Evolutionary conservation across 2,113 vertebrate species (phyloP).

Genomic region (Machaerirhynchus nigripectus): DNA sequence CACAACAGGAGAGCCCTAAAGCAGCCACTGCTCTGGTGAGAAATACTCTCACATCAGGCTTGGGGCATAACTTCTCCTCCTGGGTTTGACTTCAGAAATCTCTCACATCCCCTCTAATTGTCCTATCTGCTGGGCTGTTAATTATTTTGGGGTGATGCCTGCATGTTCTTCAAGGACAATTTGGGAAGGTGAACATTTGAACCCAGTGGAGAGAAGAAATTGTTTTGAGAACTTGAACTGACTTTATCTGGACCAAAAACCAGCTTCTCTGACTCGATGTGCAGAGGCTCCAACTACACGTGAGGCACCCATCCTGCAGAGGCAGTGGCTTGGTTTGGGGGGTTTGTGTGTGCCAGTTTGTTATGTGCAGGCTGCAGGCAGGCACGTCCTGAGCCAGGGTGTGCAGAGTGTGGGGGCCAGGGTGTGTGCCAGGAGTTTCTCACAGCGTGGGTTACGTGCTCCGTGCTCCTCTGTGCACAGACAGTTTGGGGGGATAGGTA

Average conservation of each 20-base stretch:
- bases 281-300: not conserved
- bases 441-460: not conserved
- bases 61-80: not conserved
- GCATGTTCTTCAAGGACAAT: not conserved
- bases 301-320: not conserved
- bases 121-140: not conserved
- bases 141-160: not conserved
- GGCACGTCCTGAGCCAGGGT: not conserved
- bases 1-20: not conserved
- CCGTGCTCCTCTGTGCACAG: not conserved
- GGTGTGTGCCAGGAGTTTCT: not conserved
- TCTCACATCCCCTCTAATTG: not conserved
- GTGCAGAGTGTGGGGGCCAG: not conserved
- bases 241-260: not conserved
- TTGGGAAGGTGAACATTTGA: not conserved
- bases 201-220: not conserved
- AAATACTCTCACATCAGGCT: not conserved
- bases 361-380: not conserved
- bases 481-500: not conserved
- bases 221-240: not conserved
- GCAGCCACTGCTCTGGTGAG: not conserved
- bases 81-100: not conserved
- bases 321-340: not conserved
- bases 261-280: rapidly evolving
- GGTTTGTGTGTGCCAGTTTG: not conserved